phyloP scores from a whole-genome alignment of 1,140 invertebrate genomes.

The Camponotus floridanus region DNA sequence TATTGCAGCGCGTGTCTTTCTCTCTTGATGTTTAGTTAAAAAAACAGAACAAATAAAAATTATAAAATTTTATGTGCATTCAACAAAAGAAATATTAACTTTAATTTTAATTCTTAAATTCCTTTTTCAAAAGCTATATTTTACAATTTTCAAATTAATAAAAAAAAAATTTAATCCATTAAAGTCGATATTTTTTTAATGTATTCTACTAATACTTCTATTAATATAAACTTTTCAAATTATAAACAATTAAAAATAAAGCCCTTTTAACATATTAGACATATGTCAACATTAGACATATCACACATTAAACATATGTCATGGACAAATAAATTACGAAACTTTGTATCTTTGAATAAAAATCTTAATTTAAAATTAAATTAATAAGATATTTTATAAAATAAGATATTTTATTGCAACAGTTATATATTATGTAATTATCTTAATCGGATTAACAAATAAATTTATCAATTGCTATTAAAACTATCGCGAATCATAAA shows the following conservation, averaged over 20 bases:
- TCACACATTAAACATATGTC: too few relatives aligned
- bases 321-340: neutral
- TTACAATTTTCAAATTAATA: too few relatives aligned
- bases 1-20: constrained; percentile 48
- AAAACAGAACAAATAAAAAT: neutral
- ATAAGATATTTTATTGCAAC: too few relatives aligned
- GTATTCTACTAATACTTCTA: too few relatives aligned
- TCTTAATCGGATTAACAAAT: neutral
- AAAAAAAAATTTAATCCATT: too few relatives aligned
- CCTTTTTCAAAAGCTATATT: too few relatives aligned
- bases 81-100: too few relatives aligned
- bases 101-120: too few relatives aligned
- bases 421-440: neutral
- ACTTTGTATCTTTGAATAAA: neutral
- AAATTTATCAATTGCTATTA: neutral
- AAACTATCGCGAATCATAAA: neutral
- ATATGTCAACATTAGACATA: too few relatives aligned
- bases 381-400: constrained; percentile 1
- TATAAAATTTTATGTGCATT: too few relatives aligned
- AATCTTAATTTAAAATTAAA: neutral
- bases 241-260: neutral
- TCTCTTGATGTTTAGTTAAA: constrained; percentile 8
- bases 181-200: neutral
- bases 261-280: neutral
- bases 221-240: neutral